Evolutionary conservation across 2,888 invertebrate species (phyloP).

Genomic region (Pheosia tremula): DNA sequence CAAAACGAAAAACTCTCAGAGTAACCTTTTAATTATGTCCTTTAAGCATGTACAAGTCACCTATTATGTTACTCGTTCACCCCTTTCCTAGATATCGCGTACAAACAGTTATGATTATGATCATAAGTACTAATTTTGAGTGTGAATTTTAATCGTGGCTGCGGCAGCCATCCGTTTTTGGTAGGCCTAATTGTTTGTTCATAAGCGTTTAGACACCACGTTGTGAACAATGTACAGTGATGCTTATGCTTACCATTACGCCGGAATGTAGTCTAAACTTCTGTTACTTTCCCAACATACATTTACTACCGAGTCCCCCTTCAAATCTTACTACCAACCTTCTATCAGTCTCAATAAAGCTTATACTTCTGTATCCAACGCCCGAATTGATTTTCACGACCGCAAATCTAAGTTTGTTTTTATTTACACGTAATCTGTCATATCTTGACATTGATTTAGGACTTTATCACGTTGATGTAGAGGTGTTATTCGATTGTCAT

Average conservation of each 20-base stretch:
- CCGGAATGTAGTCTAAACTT: constrained; percentile 75
- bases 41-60: background rate
- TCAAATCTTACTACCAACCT: constrained; percentile 18
- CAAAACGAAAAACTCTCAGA: too few species aligned
- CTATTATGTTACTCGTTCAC: constrained; percentile 3
- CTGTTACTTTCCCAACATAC: constrained; percentile 46
- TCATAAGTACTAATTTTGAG: background rate
- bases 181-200: constrained; percentile 52
- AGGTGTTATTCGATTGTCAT: constrained; percentile 39
- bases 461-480: constrained; percentile 41
- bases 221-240: constrained; percentile 51
- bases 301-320: constrained; percentile 20
- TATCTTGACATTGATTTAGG: constrained; percentile 32
- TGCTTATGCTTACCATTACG: constrained; percentile 57
- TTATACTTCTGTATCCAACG: constrained; percentile 21
- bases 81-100: constrained; percentile 1
- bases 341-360: constrained; percentile 30
- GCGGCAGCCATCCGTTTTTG: constrained; percentile 6
- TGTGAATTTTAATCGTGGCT: constrained; percentile 12
- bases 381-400: constrained; percentile 43
- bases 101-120: background rate
- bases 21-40: too few species aligned
- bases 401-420: constrained; percentile 54
- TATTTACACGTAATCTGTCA: constrained; percentile 45
- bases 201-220: constrained; percentile 53